Conservation (phyloP, 2,113 vertebrate species). For the Spheniscus mendiculus region DNA sequence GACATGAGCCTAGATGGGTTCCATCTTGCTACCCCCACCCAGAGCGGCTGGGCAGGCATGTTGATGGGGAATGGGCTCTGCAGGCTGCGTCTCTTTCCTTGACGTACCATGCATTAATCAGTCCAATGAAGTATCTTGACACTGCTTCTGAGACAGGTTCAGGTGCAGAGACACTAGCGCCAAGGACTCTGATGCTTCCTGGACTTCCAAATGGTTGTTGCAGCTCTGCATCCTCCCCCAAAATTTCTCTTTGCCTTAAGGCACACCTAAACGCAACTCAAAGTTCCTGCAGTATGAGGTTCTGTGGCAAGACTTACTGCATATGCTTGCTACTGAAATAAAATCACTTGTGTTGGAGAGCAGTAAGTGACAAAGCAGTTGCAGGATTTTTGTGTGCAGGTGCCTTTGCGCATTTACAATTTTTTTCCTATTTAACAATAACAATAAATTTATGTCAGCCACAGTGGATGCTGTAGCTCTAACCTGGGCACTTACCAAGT, state of each 20-base stretch:
- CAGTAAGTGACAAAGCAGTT: neutral
- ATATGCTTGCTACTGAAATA: neutral
- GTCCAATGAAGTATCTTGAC: neutral
- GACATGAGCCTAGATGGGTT: neutral
- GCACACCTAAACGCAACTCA: neutral
- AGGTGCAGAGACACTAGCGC: neutral
- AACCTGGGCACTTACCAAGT: slow-evolving; percentile 79
- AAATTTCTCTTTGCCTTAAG: neutral
- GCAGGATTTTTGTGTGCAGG: neutral
- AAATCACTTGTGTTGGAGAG: neutral
- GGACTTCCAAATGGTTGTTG: neutral
- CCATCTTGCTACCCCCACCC: fast-evolving
- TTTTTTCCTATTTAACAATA: neutral
- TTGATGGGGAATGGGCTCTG: neutral
- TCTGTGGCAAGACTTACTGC: neutral
- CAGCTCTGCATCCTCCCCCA: neutral
- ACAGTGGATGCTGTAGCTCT: neutral
- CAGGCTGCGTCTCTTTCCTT: too few species aligned
- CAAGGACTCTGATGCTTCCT: neutral
- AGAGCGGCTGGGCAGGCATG: neutral
- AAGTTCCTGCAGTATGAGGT: neutral
- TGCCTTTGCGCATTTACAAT: neutral
- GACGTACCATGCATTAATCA: too few species aligned
- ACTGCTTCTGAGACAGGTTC: neutral
- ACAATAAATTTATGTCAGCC: neutral